phyloP scores from a whole-genome alignment of 2,888 invertebrate genomes.

The Miltochrista miniata region DNA sequence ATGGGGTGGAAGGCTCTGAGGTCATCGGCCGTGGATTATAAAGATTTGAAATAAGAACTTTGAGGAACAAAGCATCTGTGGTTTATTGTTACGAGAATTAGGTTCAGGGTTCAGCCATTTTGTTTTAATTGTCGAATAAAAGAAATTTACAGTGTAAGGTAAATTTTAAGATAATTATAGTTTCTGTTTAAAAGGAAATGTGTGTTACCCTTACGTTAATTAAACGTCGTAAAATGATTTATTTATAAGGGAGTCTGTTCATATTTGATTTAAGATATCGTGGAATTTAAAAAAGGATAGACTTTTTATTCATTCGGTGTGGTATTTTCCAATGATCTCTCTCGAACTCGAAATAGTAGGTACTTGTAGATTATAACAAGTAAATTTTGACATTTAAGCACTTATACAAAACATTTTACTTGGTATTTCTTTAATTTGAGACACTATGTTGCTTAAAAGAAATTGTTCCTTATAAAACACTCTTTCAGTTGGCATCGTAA shows the following conservation, averaged over 20 bases:
- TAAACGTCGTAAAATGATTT: neutral
- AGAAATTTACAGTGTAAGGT: constrained; percentile 12
- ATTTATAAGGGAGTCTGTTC: neutral
- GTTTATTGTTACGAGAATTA: constrained; percentile 18
- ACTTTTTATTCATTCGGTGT: no score
- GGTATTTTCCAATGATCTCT: no score
- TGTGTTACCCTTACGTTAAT: neutral
- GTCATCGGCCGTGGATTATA: constrained; percentile 56
- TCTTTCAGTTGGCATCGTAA: no score
- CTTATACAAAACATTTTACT: no score
- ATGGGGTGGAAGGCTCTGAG: constrained; percentile 50
- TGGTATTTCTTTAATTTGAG: no score
- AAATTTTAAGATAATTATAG: constrained; percentile 16
- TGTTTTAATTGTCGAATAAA: constrained; percentile 8
- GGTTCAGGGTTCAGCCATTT: constrained; percentile 3
- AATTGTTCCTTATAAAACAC: no score
- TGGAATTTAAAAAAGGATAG: neutral
- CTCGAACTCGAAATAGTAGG: no score
- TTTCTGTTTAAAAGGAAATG: constrained; percentile 5
- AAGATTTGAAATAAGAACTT: constrained; percentile 32
- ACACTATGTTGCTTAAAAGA: no score
- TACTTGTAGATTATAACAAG: no score
- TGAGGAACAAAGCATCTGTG: constrained; percentile 20
- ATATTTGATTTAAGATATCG: neutral
- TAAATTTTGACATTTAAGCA: no score